Base-by-base conservation (phyloP, 2,888 invertebrate genomes). In the Leuctra nigra region DNA sequence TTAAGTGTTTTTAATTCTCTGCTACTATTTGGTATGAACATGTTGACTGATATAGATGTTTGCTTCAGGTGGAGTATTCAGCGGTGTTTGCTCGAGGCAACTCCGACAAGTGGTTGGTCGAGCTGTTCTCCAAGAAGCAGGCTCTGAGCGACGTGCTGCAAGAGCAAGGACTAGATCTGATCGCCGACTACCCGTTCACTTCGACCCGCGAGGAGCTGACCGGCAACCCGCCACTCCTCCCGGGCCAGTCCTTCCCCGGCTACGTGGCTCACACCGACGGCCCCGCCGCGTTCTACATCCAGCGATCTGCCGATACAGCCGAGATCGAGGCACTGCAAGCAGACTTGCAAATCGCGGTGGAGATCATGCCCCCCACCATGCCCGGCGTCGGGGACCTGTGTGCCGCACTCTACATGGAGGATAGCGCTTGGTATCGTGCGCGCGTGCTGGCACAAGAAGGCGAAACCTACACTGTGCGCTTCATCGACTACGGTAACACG, bases 381-480 rank as follows among this genome's bases (percentile, higher is more conserved):
- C 76, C 80, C 1, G 79, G 81, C 46, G 74, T 80, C 56, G 83
- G 84, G 6, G 78, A 80, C 0, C 66, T 82, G 0, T 89, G 88
- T 64, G 76, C 84, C 48, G 93, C 94, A 0, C 83, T 86, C 66
- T 95, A 91, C 69, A 80, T 84, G 0, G 84, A 82, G 1, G 92
- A 96, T 68, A 84, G 86, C 38, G 80, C 81, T 61, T 98, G 97
- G 96, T 97, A 97, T 70, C 80, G 97, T 57, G 96, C 94, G 0
- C 84, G 84, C 67, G 85, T 97, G 7, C 79, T 94, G 38, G 91
- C 91, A 68, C 80, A 86, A 0, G 84, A 86, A 61, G 76, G 22
- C 16, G 20, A 46, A 13, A 35, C 38, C 18, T 22, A 83, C 9
- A 87, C 86, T 0, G 81, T 89, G 1, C 79, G 86, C 29, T 89